Evolutionary conservation across 2,888 invertebrate genomes (phyloP), one percentile per base, ranked within the genome.

Genomic region (Polymixis lichenea): DNA sequence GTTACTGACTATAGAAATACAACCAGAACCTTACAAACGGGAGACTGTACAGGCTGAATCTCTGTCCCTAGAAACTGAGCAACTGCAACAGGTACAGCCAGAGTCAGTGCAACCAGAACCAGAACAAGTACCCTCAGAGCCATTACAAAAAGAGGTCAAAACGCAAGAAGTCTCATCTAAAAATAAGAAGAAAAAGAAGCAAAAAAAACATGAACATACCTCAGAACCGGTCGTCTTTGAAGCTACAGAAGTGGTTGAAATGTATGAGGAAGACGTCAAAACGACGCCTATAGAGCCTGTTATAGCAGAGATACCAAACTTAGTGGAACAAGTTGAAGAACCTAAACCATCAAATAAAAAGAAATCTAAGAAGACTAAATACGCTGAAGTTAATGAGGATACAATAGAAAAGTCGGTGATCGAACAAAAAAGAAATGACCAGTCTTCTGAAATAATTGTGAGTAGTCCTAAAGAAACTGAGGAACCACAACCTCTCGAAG

Each of bases 151-250:
- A 32, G 67, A 19, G 9, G n/a, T 81, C 60, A 73, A 72, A 78
- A 7, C 46, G 8, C 75, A 76, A 49, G 86, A 87, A 32, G 13
- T 11, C 25, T 62, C 71, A 58, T 55, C 80, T 49, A 94, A 91
- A 86, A 86, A 77, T 81, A 92, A 92, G 83, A 94, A 93, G 82
- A 91, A 90, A 73, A 94, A 92, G 72, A 94, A 93, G 86, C 88
- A 84, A 62, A 93, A 92, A 81, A 93, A 92, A 78, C 83, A 83
- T 32, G 90, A 91, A 67, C 89, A 89, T 64, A 74, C 85, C n/a
- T 58, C 84, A 53, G 89, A 89, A 74, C 70, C 86, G 69, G 61
- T 86, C 72, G 75, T 88, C 43, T 84, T 81, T 80, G 85, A 88
- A 87, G 84, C 77, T 56, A 87, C 80, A 71, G 87, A 89, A 86